phyloP scores from a whole-genome alignment of 2,797 vertebrate species.

The Muraenolepis orangiensis region DNA sequence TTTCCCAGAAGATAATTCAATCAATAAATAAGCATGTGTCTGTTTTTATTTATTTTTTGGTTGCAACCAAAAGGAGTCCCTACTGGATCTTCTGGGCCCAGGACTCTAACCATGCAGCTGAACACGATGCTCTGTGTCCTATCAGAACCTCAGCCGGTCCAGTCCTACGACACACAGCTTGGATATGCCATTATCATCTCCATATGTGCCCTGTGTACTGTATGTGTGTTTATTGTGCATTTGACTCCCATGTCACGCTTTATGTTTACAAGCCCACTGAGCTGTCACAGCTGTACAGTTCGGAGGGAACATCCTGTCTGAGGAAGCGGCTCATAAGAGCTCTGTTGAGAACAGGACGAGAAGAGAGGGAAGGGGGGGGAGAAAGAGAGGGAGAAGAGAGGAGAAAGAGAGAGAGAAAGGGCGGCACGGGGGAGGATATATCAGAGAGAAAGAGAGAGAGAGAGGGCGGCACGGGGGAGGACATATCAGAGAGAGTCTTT shows the following conservation, averaged over 20 bases:
- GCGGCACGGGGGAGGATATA: not conserved
- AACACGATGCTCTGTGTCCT: too few species aligned
- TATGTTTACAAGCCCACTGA: not conserved
- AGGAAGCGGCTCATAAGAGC: not conserved
- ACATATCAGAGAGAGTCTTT: not conserved
- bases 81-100: not conserved
- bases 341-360: not conserved
- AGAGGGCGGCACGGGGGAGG: not conserved
- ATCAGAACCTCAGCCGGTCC: too few species aligned
- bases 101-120: not conserved
- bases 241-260: not conserved
- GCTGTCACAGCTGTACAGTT: not conserved
- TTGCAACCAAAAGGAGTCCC: not conserved
- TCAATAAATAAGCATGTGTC: not conserved
- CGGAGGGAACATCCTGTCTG: conserved; percentile 8
- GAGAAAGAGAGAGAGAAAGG: conserved; percentile 2
- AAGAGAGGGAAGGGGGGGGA: not conserved
- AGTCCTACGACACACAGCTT: not conserved
- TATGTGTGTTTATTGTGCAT: not conserved
- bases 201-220: not conserved
- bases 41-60: not conserved
- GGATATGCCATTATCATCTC: not conserved
- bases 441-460: conserved; percentile 7
- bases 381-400: not conserved
- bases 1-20: not conserved